Percentiles rank a stretch among this genome's conserved stretches.
Conservation (phyloP, 2,113 vertebrate genomes). For the Paraplagusia blochii region DNA sequence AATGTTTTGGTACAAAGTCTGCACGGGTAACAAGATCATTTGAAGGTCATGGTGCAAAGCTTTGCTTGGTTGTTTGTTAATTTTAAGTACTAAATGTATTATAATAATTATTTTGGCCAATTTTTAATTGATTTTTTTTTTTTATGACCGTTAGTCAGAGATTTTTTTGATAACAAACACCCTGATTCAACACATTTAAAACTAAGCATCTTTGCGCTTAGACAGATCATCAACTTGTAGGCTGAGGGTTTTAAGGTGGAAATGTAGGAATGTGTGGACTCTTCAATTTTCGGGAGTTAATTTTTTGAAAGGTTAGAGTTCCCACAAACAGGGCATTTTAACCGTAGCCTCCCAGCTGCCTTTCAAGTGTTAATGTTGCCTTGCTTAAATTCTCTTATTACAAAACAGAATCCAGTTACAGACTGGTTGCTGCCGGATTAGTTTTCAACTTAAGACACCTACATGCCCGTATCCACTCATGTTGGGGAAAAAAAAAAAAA, state of each 20-base stretch:
- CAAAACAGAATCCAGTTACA: conserved; percentile 55
- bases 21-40: conserved; percentile 41
- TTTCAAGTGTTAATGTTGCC: conserved; percentile 10
- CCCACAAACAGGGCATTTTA: conserved; percentile 3
- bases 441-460: conserved; percentile 28
- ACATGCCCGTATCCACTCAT: neutral
- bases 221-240: too few relatives aligned
- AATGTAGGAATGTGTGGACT: neutral
- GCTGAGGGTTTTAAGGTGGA: neutral
- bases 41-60: conserved; percentile 50
- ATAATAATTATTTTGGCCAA: too few relatives aligned
- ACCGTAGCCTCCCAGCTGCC: conserved; percentile 26
- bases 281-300: neutral
- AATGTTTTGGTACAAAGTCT: conserved; percentile 56
- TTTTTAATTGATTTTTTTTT: too few relatives aligned
- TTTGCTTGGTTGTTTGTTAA: conserved; percentile 26
- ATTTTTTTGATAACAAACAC: too few relatives aligned
- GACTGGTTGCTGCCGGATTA: conserved; percentile 31
- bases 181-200: too few relatives aligned
- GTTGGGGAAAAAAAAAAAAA: too few relatives aligned
- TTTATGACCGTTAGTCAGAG: too few relatives aligned
- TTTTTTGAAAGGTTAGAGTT: neutral
- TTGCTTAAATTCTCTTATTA: conserved; percentile 37
- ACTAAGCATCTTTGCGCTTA: too few relatives aligned
- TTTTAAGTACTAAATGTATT: neutral